Conservation (phyloP, 1,140 invertebrate species). For the Magallana angulata region DNA sequence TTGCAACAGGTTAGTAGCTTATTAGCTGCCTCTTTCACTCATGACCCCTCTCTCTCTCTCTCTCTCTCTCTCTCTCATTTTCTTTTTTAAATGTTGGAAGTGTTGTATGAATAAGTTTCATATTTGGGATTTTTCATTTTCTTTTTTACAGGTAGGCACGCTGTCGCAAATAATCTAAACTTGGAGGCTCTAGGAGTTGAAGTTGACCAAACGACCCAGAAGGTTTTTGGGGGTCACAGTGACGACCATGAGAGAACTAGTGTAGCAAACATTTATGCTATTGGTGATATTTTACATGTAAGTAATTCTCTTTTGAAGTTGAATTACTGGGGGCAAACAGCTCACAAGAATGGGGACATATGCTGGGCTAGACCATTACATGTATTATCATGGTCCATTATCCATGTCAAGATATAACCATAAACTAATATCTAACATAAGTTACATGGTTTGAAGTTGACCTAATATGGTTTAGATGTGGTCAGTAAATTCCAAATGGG, state of each 20-base stretch:
- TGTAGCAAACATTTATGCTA: slow-evolving; percentile 91
- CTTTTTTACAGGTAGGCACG: slow-evolving; percentile 76
- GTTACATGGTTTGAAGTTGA: no score
- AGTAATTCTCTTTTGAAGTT: background rate
- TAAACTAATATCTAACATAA: no score
- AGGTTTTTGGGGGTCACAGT: slow-evolving; percentile 81
- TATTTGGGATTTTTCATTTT: background rate
- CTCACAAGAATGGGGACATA: no score
- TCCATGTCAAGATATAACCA: no score
- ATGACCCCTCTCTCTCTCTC: no score
- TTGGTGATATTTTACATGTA: slow-evolving; percentile 89
- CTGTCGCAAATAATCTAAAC: slow-evolving; percentile 81
- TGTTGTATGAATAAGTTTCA: no score
- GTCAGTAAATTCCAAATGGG: no score
- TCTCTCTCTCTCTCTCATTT: background rate
- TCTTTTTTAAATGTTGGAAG: background rate
- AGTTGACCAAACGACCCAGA: slow-evolving; percentile 70
- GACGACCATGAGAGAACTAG: slow-evolving; percentile 88
- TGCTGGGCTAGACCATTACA: no score
- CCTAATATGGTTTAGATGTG: no score
- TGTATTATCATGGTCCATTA: no score
- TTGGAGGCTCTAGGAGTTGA: slow-evolving; percentile 81
- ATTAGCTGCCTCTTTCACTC: background rate
- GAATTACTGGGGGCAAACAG: no score
- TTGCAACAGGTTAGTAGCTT: slow-evolving; percentile 81